Evolutionary conservation across 2,888 invertebrate genomes (phyloP).

Genomic region (Lepetodrilus schrolli): DNA sequence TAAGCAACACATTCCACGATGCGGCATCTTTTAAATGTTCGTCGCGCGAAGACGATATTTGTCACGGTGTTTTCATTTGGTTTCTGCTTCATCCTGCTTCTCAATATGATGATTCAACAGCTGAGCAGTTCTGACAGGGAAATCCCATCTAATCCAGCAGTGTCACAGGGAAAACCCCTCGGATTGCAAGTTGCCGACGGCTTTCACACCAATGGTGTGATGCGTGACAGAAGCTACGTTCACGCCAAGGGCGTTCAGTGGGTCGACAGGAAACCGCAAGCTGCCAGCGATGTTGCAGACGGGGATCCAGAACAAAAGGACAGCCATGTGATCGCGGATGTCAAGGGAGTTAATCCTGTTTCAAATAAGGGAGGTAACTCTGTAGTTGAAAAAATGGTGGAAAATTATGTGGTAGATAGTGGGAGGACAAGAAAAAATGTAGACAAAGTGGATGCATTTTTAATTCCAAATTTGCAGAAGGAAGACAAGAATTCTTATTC

Average conservation of each 20-base stretch:
- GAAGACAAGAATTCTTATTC: not conserved
- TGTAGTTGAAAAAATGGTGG: too few relatives aligned
- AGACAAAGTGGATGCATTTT: not conserved
- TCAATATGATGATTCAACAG: slow-evolving; percentile 30
- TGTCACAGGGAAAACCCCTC: not conserved
- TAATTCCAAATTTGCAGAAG: not conserved
- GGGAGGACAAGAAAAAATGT: too few relatives aligned
- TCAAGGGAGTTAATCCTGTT: not conserved
- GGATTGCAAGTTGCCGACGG: not conserved
- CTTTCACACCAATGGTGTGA: not conserved
- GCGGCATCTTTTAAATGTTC: slow-evolving; percentile 1
- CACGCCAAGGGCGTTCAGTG: not conserved
- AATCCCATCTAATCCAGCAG: not conserved
- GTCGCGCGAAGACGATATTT: slow-evolving; percentile 26
- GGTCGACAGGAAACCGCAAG: slow-evolving; percentile 17
- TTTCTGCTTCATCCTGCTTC: slow-evolving; percentile 25
- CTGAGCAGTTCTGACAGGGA: not conserved
- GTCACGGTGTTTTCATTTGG: slow-evolving; percentile 26
- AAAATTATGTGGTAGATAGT: too few relatives aligned
- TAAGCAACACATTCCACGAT: too few relatives aligned
- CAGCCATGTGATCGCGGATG: not conserved
- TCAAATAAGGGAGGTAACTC: too few relatives aligned
- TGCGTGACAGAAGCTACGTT: not conserved
- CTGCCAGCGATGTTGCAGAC: not conserved
- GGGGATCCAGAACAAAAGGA: not conserved